Conservation (phyloP, 1,140 invertebrate genomes). For the Drosophila cardini region DNA sequence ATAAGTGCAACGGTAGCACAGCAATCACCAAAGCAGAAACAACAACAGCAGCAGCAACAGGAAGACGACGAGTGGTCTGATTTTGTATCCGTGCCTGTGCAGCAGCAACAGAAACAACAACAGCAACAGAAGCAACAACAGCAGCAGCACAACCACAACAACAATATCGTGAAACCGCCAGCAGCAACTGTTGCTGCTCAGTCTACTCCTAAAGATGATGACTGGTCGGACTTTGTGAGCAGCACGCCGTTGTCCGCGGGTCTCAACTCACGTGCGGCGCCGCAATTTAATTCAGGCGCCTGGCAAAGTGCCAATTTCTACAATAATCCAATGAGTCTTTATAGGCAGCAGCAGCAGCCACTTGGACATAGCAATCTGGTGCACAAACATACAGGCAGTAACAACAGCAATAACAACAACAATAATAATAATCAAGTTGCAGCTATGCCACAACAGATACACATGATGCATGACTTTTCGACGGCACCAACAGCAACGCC, state of each 20-base stretch:
- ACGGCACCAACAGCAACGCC: slow-evolving; percentile 59
- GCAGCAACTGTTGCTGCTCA: slow-evolving; percentile 24
- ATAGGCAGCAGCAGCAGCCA: slow-evolving; percentile 64
- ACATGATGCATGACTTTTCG: slow-evolving; percentile 82
- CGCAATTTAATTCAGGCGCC: slow-evolving; percentile 80
- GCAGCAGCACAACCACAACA: slow-evolving; percentile 49
- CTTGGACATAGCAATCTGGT: slow-evolving; percentile 68
- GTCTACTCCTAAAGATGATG: slow-evolving; percentile 85
- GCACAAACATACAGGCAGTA: slow-evolving; percentile 45
- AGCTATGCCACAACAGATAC: slow-evolving; percentile 69
- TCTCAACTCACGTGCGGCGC: slow-evolving; percentile 26
- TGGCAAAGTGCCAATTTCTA: slow-evolving; percentile 83
- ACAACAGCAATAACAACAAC: slow-evolving; percentile 39
- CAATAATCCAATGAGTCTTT: slow-evolving; percentile 79
- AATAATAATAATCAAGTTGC: slow-evolving; percentile 61
- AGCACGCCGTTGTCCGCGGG: slow-evolving; percentile 79
- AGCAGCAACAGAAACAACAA: slow-evolving; percentile 39
- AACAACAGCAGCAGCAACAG: slow-evolving; percentile 30
- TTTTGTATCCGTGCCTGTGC: slow-evolving; percentile 86
- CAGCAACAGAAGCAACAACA: slow-evolving; percentile 37
- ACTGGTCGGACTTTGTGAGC: slow-evolving; percentile 88
- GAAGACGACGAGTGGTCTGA: slow-evolving; percentile 87
- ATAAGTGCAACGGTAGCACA: slow-evolving; percentile 77
- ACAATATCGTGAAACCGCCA: slow-evolving; percentile 45
- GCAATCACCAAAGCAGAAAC: slow-evolving; percentile 54